Evolutionary conservation across 2,797 vertebrate species (phyloP).

Genomic region (Tapera naevia): DNA sequence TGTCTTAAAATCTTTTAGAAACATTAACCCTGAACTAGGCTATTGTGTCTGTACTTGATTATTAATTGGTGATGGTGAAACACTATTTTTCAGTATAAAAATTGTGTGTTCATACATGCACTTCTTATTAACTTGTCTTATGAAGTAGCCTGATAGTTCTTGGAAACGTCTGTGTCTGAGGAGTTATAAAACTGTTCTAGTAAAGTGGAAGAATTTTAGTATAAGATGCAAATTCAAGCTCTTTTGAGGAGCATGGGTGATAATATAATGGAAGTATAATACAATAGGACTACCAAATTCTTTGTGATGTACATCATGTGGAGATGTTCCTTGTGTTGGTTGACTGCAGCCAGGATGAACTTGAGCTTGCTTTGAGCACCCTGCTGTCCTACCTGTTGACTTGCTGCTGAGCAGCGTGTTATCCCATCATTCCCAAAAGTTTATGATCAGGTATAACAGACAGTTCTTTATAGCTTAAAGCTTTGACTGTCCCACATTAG

Average conservation of each 20-base stretch:
- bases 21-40: background rate
- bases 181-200: background rate
- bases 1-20: background rate
- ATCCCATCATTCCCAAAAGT: background rate
- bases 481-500: background rate
- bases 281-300: background rate
- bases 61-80: background rate
- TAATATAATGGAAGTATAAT: no score
- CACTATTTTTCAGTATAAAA: background rate
- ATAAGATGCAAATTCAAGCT: background rate
- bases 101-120: rapidly evolving
- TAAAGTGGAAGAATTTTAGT: background rate
- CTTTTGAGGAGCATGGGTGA: background rate
- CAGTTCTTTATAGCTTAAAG: background rate
- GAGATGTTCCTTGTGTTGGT: background rate
- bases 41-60: background rate
- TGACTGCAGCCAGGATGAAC: background rate
- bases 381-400: background rate
- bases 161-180: background rate
- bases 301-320: rapidly evolving
- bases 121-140: background rate
- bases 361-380: background rate
- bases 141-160: background rate
- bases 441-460: no score
- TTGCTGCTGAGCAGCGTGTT: background rate